Percentiles rank a stretch among this genome's conserved stretches.
phyloP scores from a whole-genome alignment of 1,140 invertebrate species.

The Scaptomyza graminum region DNA sequence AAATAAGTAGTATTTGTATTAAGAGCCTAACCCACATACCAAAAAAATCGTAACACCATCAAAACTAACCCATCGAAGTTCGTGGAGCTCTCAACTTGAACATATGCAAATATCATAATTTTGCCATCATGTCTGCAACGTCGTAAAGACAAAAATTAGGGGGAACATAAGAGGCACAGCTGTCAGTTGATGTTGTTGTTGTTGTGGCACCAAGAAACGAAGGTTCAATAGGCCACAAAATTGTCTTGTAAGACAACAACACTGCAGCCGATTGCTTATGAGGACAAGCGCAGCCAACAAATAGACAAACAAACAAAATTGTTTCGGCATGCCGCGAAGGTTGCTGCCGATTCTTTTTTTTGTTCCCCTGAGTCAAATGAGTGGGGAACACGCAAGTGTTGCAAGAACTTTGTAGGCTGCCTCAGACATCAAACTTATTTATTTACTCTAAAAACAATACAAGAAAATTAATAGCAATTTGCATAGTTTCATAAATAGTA shows the following conservation, averaged over 20 bases:
- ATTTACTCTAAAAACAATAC: conserved; percentile 83
- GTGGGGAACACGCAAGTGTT: conserved; percentile 66
- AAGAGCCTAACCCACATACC: conserved; percentile 40
- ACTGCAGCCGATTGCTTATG: conserved; percentile 53
- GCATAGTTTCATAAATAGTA: conserved; percentile 74
- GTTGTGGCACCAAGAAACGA: conserved; percentile 9
- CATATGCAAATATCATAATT: conserved; percentile 82
- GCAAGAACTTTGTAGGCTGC: background rate
- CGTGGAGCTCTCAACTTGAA: conserved; percentile 58
- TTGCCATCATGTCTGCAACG: conserved; percentile 56
- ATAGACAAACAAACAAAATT: conserved; percentile 54
- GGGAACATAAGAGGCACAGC: conserved; percentile 34
- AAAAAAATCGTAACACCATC: background rate
- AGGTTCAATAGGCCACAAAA: conserved; percentile 54
- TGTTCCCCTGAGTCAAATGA: conserved; percentile 50
- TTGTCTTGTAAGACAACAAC: conserved; percentile 41
- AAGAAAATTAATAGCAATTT: conserved; percentile 82
- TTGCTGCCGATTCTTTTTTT: conserved; percentile 44
- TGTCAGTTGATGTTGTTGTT: conserved; percentile 26
- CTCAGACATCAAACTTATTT: conserved; percentile 78
- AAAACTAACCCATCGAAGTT: conserved; percentile 14
- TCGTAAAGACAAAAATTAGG: conserved; percentile 32
- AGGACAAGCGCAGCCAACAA: conserved; percentile 50
- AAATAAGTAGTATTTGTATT: conserved; percentile 56
- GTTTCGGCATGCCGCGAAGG: conserved; percentile 78